A percentile compares a stretch with the other conserved stretches of the same genome.
Evolutionary conservation across 2,797 vertebrate genomes (phyloP).

Genomic region (Cercopithecus hamlyni): DNA sequence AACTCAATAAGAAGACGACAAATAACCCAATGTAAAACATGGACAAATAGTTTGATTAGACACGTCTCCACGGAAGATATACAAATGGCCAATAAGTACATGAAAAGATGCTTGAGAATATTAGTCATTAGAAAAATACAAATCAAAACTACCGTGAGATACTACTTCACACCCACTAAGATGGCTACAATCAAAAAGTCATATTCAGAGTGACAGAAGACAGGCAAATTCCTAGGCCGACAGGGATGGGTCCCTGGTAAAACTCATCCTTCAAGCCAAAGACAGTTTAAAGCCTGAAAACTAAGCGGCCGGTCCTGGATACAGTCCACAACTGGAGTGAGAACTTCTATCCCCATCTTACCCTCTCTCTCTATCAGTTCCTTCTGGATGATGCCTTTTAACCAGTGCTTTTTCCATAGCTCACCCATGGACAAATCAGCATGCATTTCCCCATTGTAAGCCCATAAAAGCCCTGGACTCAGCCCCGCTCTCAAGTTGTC

Average conservation of each 20-base stretch:
- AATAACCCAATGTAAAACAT: neutral
- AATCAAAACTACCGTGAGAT: neutral
- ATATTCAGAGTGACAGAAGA: neutral
- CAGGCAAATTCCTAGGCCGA: neutral
- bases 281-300: neutral
- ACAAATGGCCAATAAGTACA: neutral
- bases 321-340: neutral
- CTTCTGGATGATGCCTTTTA: neutral
- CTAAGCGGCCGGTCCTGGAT: neutral
- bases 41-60: neutral
- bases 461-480: neutral
- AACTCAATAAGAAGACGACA: neutral
- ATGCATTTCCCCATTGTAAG: neutral
- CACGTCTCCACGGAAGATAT: neutral
- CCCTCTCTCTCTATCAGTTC: neutral
- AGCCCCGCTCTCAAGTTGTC: neutral
- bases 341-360: neutral
- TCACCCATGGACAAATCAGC: neutral
- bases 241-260: neutral
- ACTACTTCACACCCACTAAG: neutral
- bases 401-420: neutral
- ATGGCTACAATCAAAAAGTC: neutral
- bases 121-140: neutral
- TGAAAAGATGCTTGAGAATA: neutral
- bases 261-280: neutral